A percentile compares a stretch with the other conserved stretches of the same genome.
Evolutionary conservation across 2,797 vertebrate genomes (phyloP).

Genomic region (Onychomys torridus): DNA sequence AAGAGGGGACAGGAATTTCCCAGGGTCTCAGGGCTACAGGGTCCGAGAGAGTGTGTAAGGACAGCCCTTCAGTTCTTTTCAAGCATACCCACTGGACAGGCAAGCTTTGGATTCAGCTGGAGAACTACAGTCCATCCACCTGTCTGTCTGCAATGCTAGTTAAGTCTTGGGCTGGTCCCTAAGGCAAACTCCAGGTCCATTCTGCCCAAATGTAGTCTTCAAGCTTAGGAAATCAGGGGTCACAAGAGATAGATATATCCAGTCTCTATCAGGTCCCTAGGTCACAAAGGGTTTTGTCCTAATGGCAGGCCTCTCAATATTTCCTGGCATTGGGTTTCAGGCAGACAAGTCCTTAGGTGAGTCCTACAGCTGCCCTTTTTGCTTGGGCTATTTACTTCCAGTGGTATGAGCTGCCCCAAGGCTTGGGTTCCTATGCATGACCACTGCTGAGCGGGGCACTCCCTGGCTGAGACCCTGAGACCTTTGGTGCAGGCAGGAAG

Average conservation of each 20-base stretch:
- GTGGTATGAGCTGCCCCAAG: fast-evolving
- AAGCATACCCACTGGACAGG: fast-evolving
- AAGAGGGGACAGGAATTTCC: too few species aligned
- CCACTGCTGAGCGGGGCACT: neutral
- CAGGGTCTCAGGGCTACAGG: too few species aligned
- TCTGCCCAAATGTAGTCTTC: neutral
- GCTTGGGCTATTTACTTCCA: neutral
- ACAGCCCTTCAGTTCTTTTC: neutral
- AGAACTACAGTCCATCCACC: neutral
- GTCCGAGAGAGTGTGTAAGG: too few species aligned
- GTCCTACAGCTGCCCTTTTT: neutral
- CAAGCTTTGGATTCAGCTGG: neutral
- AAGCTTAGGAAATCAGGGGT: neutral
- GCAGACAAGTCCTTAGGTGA: neutral
- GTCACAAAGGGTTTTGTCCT: neutral
- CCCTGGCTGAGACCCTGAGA: neutral
- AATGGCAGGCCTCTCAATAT: too few species aligned
- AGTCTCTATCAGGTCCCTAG: neutral
- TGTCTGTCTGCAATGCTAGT: neutral
- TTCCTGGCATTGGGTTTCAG: neutral
- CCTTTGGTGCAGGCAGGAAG: neutral
- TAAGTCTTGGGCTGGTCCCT: neutral
- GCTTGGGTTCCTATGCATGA: neutral
- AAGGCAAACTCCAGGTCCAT: neutral
- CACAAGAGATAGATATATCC: too few species aligned